Evolutionary conservation across 2,797 vertebrate species (phyloP).

Genomic region (Astyanax mexicanus): DNA sequence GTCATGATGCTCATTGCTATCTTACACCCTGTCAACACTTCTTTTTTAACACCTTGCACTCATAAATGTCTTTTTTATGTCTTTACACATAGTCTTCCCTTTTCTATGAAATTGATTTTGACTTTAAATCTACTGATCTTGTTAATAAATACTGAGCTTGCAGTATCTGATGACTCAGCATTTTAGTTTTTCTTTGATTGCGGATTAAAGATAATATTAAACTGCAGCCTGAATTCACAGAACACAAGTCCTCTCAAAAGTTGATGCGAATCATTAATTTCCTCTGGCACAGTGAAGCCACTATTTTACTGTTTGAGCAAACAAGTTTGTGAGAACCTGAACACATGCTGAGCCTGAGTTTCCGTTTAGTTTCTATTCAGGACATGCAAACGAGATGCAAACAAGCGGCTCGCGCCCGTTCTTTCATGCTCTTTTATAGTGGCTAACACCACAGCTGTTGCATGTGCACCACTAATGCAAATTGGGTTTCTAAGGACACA

Average conservation of each 20-base stretch:
- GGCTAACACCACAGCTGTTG: not conserved
- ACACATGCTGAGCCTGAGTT: not conserved
- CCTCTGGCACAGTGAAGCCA: not conserved
- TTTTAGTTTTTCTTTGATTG: too few relatives aligned
- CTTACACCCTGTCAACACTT: too few relatives aligned
- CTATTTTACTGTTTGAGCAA: not conserved
- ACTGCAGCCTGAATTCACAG: not conserved
- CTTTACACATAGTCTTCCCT: too few relatives aligned
- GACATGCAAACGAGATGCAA: constrained; percentile 37
- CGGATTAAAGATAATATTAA: not conserved
- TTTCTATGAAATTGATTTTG: too few relatives aligned
- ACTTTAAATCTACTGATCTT: not conserved
- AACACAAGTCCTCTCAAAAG: not conserved
- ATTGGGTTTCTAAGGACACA: not conserved
- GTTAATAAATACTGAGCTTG: not conserved
- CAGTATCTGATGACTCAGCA: not conserved
- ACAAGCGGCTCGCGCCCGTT: not conserved
- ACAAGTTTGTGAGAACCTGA: not conserved
- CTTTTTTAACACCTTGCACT: too few relatives aligned
- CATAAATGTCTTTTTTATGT: too few relatives aligned
- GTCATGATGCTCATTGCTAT: too few relatives aligned
- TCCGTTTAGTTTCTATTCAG: not conserved
- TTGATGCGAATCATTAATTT: not conserved
- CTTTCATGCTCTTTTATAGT: not conserved
- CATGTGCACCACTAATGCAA: constrained; percentile 14